Evolutionary conservation across 2,113 vertebrate species (phyloP), one percentile per base, ranked within the genome.

Genomic region (Microcebus ravelobensis): DNA sequence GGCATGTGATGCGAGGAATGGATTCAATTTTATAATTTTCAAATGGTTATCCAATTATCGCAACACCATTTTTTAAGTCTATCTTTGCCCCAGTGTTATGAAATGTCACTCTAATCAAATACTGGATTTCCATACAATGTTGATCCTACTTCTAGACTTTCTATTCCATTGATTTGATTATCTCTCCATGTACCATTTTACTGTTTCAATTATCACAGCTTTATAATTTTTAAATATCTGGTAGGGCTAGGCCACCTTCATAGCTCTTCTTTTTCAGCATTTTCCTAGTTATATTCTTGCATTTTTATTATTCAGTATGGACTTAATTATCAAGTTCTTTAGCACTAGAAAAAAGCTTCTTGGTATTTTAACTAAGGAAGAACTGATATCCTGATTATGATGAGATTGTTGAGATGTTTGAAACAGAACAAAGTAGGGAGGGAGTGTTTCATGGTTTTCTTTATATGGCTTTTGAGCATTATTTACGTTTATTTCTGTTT

Each of bases 161-260:
- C 73, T n/a, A 20, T 81, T 42, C 1, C 34, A 29, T 39, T 82
- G 55, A 48, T 52, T 27, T 55, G 20, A 36, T 63, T 13, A n/a
- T 90, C 76, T 94, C 68, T 68, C 39, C 8, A 9, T 48, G 20
- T 67, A 36, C 21, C 29, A 76, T 65, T 63, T 27, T 27, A 59
- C 12, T 79, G 8, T 73, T 59, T 82, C 25, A 87, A 85, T 89
- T 29, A 77, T 34, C 36, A 14, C 52, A 4, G 4, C 50, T 94
- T 90, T 94, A 57, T 81, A 10, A 92, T 34, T 59, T 81, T 55
- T 70, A 63, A 94, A 59, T 86, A 90, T 81, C 14, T 85, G 42
- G 4, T 63, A 76, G 52, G 17, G 7, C 2, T 83, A 86, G 20
- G 25, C 6, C 61, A 6, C 6, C 89, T 88, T 70, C n/a, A 79